Conservation (phyloP, 2,797 vertebrate species). For the Thalassophryne amazonica region DNA sequence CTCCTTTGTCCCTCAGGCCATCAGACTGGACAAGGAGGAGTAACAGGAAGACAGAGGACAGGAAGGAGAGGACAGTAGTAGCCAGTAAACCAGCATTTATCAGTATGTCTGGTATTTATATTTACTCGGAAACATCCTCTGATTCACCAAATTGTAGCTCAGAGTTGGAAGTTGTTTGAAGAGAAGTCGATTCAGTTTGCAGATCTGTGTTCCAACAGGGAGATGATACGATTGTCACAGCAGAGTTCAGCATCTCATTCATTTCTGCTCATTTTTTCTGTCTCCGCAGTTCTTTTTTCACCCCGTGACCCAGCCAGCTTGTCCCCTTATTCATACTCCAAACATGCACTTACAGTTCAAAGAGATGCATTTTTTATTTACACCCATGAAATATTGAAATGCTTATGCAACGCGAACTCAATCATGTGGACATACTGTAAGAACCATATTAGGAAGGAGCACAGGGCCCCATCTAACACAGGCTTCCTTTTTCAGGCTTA, state of each 20-base stretch:
- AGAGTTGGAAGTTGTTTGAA: slow-evolving; percentile 26
- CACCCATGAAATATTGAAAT: slow-evolving; percentile 74
- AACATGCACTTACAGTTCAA: slow-evolving; percentile 60
- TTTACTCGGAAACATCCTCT: slow-evolving; percentile 33
- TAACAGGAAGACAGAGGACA: no score
- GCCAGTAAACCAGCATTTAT: no score
- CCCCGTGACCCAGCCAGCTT: slow-evolving; percentile 38
- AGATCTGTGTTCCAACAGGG: slow-evolving; percentile 7
- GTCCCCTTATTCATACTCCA: slow-evolving; percentile 30
- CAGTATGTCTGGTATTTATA: no score
- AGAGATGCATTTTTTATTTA: slow-evolving; percentile 72
- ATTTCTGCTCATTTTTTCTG: not conserved
- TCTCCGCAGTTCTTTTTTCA: slow-evolving; percentile 28
- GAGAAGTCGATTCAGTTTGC: slow-evolving; percentile 25
- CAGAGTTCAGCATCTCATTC: slow-evolving; percentile 6
- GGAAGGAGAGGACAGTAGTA: no score
- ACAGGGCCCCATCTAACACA: slow-evolving; percentile 44
- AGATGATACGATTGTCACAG: slow-evolving; percentile 3
- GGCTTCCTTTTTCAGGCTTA: slow-evolving; percentile 30
- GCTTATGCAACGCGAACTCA: slow-evolving; percentile 73
- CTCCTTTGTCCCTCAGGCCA: no score
- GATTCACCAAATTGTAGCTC: slow-evolving; percentile 13
- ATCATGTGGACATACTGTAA: slow-evolving; percentile 51
- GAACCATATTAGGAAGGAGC: slow-evolving; percentile 47
- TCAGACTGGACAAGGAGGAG: no score